Evolutionary conservation across 2,888 invertebrate genomes (phyloP).

Genomic region (Agrochola circellaris): DNA sequence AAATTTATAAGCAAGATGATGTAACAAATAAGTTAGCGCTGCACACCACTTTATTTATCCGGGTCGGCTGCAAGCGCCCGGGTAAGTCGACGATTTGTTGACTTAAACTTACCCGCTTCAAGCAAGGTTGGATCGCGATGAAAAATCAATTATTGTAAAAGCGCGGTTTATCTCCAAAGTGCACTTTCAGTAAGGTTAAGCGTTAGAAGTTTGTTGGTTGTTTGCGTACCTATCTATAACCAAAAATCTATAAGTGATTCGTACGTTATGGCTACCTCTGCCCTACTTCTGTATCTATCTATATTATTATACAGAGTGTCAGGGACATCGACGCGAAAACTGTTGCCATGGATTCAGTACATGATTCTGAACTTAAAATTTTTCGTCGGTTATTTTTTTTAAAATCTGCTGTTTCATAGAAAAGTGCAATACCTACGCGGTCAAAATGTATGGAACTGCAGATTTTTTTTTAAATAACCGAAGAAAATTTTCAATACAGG

Average conservation of each 20-base stretch:
- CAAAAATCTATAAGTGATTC: not conserved
- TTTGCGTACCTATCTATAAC: not conserved
- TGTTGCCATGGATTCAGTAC: too few species aligned
- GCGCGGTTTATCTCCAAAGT: slow-evolving; percentile 32
- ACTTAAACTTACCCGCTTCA: slow-evolving; percentile 47
- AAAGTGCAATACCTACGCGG: too few species aligned
- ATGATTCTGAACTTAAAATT: too few species aligned
- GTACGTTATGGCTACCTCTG: not conserved
- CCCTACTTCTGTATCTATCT: not conserved
- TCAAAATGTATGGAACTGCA: too few species aligned
- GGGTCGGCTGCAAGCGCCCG: slow-evolving; percentile 38
- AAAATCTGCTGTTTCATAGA: too few species aligned
- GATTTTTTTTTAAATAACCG: too few species aligned
- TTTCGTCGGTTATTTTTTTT: too few species aligned
- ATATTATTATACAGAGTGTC: too few species aligned
- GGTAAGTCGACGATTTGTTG: slow-evolving; percentile 58
- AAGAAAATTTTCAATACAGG: too few species aligned
- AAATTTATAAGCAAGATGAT: slow-evolving; percentile 45
- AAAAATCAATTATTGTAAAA: slow-evolving; percentile 54
- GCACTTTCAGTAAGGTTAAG: slow-evolving; percentile 26
- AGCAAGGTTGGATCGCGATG: slow-evolving; percentile 22
- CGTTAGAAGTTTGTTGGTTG: slow-evolving; percentile 1
- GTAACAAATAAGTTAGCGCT: slow-evolving; percentile 48
- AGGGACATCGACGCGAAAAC: too few species aligned
- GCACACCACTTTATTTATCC: slow-evolving; percentile 48